A percentile compares a stretch with the other conserved stretches of the same genome.
Conservation (phyloP, 2,797 vertebrate species). For the Vespertilio murinus region DNA sequence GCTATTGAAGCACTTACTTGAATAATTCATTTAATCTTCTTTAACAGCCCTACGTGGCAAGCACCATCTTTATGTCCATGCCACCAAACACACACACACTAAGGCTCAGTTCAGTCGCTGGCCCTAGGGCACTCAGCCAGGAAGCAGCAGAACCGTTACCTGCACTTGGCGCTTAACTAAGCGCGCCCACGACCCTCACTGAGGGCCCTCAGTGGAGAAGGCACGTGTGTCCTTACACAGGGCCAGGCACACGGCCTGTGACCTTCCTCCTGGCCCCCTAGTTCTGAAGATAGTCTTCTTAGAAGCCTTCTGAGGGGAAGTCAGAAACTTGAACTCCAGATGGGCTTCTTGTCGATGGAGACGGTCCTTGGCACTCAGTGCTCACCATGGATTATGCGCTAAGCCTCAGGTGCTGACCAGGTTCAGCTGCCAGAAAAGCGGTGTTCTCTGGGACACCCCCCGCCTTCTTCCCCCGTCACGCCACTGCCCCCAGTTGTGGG, state of each 20-base stretch:
- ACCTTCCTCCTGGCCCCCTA: background rate
- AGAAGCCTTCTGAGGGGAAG: background rate
- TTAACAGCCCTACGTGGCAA: background rate
- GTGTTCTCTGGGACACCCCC: background rate
- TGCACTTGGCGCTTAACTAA: background rate
- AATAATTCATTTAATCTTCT: background rate
- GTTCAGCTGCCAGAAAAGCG: background rate
- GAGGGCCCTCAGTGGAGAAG: background rate
- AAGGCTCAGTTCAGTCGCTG: background rate
- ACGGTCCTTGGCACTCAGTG: background rate
- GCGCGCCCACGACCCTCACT: background rate
- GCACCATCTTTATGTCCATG: background rate
- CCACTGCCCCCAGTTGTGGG: background rate
- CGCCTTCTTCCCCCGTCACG: fast-evolving
- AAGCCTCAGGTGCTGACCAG: background rate
- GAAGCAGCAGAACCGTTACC: background rate
- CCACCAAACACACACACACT: background rate
- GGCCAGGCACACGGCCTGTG: fast-evolving
- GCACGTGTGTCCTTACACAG: background rate
- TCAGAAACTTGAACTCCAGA: background rate
- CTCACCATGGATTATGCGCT: background rate
- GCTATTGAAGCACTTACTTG: background rate
- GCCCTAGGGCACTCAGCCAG: background rate
- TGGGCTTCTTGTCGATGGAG: background rate
- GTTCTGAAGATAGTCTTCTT: background rate